Percentiles rank a stretch among this genome's conserved stretches.
Evolutionary conservation across 2,113 vertebrate species (phyloP).

Genomic region (Trichechus manatus): DNA sequence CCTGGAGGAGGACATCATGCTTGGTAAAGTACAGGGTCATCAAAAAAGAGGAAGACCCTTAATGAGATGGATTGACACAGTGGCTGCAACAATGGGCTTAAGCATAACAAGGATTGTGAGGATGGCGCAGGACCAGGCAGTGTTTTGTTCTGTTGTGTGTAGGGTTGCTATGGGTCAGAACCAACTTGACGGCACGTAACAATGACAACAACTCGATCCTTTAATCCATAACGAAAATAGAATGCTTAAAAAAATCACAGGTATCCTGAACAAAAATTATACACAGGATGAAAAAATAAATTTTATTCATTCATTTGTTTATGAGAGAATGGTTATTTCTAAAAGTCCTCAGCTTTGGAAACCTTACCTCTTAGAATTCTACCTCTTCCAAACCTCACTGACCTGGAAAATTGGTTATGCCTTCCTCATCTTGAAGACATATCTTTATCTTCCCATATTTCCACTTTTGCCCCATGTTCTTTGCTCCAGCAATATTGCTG

Average conservation of each 20-base stretch:
- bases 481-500: not conserved
- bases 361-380: not conserved
- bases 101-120: no score
- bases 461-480: not conserved
- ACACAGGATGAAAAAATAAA: not conserved
- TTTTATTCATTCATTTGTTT: not conserved
- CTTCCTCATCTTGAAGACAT: not conserved
- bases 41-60: no score
- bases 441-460: not conserved
- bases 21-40: no score
- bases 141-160: no score
- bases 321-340: not conserved
- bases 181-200: no score
- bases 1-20: no score
- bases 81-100: no score
- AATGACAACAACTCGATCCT: not conserved
- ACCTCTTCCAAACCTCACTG: not conserved
- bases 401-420: not conserved
- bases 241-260: not conserved
- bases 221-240: not conserved
- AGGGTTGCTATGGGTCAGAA: no score
- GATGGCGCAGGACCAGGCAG: no score
- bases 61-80: no score
- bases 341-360: not conserved
- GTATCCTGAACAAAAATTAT: not conserved